Base-by-base conservation (phyloP, 2,888 invertebrate genomes). In the Drosophila ustulata region DNA sequence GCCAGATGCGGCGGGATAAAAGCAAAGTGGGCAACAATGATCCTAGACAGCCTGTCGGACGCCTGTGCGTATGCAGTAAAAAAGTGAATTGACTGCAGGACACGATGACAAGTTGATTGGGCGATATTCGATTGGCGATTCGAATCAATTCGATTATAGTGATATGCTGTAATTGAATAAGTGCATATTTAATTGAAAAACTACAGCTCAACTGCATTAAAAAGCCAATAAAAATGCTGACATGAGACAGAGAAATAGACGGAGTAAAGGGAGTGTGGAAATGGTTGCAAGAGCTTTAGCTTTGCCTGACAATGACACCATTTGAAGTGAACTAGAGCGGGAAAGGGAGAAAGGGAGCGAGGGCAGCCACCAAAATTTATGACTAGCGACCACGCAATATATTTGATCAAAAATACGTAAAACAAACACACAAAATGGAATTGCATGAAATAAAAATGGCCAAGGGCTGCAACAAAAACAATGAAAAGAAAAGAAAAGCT, bases 281-380 rank as follows among this genome's bases (percentile, higher is more conserved):
- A 52, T 13, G 47, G 7, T 47, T 32, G 30, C 18, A 18, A 62
- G 55, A 58, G 55, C 66, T 53, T 51, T 41, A 58, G 55, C 66
- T 53, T 51, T 41, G 67, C 52, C 72, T 86, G 87, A 80, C 87
- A 86, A 82, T 86, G 86, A 86, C 86, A 86, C 86, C 80, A 80
- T 77, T 82, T 74, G 51, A 75, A 71, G 70, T 79, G 57, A 82
- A 84, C 79, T 78, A 71, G 87, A 81, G 73, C 74, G 76, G 55
- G 50, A 75, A 69, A 66, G 41, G 32, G 26, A 7, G 7, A 11
- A n/a, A 11, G 32, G 11, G 43, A 0, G 53, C 39, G 47, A 43
- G 18, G 57, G 58, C 26, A 55, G 74, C 32, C 28, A 39, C 53
- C 41, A 52, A 49, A 53, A 79, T 81, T 77, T 69, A 82, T 83